Conservation (phyloP, 2,113 vertebrate genomes). For the Castor canadensis region DNA sequence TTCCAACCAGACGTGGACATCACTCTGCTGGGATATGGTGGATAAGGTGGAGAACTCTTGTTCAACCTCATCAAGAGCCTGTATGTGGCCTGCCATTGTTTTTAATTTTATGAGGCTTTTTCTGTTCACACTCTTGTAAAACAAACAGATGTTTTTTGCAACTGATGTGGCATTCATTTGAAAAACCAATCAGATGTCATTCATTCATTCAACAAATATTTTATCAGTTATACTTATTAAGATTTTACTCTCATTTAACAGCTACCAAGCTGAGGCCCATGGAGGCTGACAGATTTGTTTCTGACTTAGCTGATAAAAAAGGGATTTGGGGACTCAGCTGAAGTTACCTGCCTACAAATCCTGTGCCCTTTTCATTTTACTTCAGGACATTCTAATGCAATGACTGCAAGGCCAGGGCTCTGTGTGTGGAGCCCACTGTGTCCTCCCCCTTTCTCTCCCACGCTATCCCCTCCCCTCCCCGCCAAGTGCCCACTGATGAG, state of each 20-base stretch:
- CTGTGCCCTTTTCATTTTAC: not conserved
- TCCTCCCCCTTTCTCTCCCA: not conserved
- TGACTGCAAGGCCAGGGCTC: not conserved
- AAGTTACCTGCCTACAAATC: not conserved
- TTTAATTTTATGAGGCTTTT: not conserved
- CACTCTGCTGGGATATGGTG: not conserved
- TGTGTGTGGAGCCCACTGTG: not conserved
- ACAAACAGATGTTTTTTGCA: not conserved
- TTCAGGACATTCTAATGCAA: not conserved
- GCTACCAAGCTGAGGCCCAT: not conserved
- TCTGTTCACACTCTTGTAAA: not conserved
- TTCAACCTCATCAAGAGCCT: not conserved
- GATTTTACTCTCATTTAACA: constrained; percentile 37
- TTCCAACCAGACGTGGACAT: not conserved
- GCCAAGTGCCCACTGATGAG: not conserved
- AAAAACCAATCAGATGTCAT: not conserved
- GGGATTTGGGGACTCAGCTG: not conserved
- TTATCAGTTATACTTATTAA: not conserved
- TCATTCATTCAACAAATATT: not conserved
- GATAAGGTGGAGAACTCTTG: not conserved
- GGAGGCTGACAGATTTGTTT: not conserved
- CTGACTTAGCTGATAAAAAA: not conserved
- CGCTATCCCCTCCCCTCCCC: not conserved
- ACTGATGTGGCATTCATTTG: not conserved
- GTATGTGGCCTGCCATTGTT: not conserved